A percentile compares a stretch with the other conserved stretches of the same genome.
Conservation (phyloP, 2,797 vertebrate genomes). For the Gadopsis marmoratus region DNA sequence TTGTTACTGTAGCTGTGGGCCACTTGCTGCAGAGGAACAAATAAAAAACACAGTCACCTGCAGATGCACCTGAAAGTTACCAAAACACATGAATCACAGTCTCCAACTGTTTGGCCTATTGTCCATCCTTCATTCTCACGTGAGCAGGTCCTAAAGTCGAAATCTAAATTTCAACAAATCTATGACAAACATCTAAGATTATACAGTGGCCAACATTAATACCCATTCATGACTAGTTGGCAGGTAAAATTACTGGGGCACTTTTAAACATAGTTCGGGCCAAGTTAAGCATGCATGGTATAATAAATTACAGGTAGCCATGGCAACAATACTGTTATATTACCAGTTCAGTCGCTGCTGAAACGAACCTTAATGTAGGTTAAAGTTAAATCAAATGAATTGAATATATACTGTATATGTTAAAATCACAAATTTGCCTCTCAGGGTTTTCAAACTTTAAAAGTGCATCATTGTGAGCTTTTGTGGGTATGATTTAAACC, state of each 20-base stretch:
- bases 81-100: slow-evolving; percentile 30
- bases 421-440: background rate
- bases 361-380: background rate
- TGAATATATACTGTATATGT: background rate
- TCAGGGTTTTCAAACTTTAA: background rate
- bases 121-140: background rate
- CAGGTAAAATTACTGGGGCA: background rate
- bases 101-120: background rate
- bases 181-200: background rate
- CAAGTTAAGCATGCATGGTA: background rate
- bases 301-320: background rate
- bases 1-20: slow-evolving; percentile 51
- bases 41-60: slow-evolving; percentile 46
- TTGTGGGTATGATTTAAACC: background rate
- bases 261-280: background rate
- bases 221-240: background rate
- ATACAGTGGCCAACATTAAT: no score
- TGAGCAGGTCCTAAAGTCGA: background rate
- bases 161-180: background rate
- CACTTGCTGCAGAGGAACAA: slow-evolving; percentile 51
- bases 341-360: background rate
- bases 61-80: background rate
- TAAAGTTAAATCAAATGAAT: background rate
- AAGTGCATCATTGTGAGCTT: background rate
- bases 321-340: no score